phyloP scores from a whole-genome alignment of 2,113 vertebrate species.

The Prolemur simus region DNA sequence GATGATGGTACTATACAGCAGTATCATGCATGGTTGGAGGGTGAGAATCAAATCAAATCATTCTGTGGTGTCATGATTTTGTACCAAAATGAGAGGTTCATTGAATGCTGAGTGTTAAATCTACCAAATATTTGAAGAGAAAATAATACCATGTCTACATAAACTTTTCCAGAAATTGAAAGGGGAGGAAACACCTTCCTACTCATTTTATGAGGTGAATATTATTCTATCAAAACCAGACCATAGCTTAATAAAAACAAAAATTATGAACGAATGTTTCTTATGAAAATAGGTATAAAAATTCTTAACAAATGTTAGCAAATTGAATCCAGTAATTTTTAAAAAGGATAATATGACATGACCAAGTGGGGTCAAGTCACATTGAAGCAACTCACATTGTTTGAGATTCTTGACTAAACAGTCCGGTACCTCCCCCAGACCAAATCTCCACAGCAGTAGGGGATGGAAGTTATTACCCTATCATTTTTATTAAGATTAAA shows the following conservation, averaged over 20 bases:
- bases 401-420: no score
- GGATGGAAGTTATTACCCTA: no score
- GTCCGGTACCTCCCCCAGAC: no score
- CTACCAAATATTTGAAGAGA: neutral
- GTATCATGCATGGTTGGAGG: no score
- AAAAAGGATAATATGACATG: neutral
- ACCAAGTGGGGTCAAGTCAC: neutral
- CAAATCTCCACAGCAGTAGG: no score
- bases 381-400: no score
- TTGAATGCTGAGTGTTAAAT: neutral
- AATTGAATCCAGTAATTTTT: neutral
- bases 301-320: neutral
- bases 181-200: neutral
- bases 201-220: neutral
- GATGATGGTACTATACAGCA: no score
- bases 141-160: neutral
- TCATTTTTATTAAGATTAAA: no score
- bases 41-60: no score
- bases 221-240: neutral
- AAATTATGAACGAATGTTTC: neutral
- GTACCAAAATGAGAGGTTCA: neutral
- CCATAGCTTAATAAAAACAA: neutral
- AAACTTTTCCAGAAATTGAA: neutral
- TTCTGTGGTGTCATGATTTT: no score
- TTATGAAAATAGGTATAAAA: neutral